Base-by-base conservation (phyloP, 1,140 invertebrate species). In the Cheumatopsyche charites region DNA sequence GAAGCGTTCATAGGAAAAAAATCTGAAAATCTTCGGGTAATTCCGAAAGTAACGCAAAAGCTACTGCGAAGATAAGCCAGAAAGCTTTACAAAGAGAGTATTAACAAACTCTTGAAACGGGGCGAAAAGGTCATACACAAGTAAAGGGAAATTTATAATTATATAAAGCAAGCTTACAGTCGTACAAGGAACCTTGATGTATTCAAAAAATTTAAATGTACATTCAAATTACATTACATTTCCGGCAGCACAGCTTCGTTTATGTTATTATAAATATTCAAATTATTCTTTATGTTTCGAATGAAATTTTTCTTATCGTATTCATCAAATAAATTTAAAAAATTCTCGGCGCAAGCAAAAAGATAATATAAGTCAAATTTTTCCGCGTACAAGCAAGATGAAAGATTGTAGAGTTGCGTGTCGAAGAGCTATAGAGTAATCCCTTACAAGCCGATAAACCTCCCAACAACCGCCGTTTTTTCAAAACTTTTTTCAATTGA, bases 401-500 rank as follows among this genome's bases (percentile, higher is more conserved):
- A 58, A 58, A 58, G 55, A 58, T 58, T 58, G 55, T 26, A 58
- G 23, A 58, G 55, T 58, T 58, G 55, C 55, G 55, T 58, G 55
- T 23, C 55, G 55, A 58, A 58, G 23, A 58, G 55, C 55, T 58
- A 58, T 58, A 17, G 21, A 17, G 23, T 58, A 58, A 58, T 58
- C 55, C 55, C 21, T 12, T 12, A 26, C 21, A 58, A 58, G 55
- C 55, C 55, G 21, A 23, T 58, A 58, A 58, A 58, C 19, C 55
- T 58, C 25, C 29, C 21, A 58, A 58, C 55, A 58, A 58, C 55
- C 55, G 21, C 55, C 29, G 23, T 19, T 26, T 58, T 58, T 26
- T 19, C 21, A 25, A n/a, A 58, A 58, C 55, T 58, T 58, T 58
- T 58, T 58, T 58, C 55, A 58, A 58, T 58, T 26, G 55, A 58